These are phyloP conservation scores for Dunckerocampus dactyliophorus DNA, from an alignment of 2,113 vertebrate species.

Conservation along the genomic window DNA sequence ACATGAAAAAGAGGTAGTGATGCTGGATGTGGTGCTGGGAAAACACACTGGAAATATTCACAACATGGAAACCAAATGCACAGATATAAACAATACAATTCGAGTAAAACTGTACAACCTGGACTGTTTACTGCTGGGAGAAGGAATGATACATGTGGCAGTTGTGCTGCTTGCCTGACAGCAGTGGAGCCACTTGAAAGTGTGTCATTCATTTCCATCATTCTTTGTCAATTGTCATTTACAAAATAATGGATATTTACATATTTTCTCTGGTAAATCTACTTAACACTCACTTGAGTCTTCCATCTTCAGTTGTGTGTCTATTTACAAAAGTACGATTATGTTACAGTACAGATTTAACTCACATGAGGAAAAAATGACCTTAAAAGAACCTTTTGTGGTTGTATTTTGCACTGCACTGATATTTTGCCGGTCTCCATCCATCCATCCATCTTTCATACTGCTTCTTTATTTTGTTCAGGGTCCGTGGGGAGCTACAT, in stretches of 20 bases:
- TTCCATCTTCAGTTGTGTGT: not conserved
- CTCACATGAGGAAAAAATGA: not conserved
- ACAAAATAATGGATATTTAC: slow-evolving; percentile 15
- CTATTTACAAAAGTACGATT: not conserved
- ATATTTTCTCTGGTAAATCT: not conserved
- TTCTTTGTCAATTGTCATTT: not conserved
- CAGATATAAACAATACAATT: not conserved
- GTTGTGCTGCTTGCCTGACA: slow-evolving; percentile 33
- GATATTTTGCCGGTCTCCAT: too few relatives aligned
- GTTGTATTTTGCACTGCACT: not conserved
- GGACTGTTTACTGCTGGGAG: slow-evolving; percentile 13
- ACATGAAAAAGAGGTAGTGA: slow-evolving; percentile 43
- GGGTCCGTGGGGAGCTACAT: too few relatives aligned
- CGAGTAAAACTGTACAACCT: slow-evolving; percentile 12
- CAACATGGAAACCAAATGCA: slow-evolving; percentile 12
- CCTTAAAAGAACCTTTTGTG: too few relatives aligned
- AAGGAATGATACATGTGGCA: slow-evolving; percentile 6
- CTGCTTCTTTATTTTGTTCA: too few relatives aligned
- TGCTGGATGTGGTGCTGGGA: slow-evolving; percentile 8
- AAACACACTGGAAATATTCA: not conserved
- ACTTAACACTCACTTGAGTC: too few relatives aligned
- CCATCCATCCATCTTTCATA: too few relatives aligned
- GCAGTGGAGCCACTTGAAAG: slow-evolving; percentile 33
- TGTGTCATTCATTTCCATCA: slow-evolving; percentile 3
- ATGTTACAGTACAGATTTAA: not conserved